A percentile compares a stretch with the other conserved stretches of the same genome.
Evolutionary conservation across 2,888 invertebrate species (phyloP).

Genomic region (Ophion costatus): DNA sequence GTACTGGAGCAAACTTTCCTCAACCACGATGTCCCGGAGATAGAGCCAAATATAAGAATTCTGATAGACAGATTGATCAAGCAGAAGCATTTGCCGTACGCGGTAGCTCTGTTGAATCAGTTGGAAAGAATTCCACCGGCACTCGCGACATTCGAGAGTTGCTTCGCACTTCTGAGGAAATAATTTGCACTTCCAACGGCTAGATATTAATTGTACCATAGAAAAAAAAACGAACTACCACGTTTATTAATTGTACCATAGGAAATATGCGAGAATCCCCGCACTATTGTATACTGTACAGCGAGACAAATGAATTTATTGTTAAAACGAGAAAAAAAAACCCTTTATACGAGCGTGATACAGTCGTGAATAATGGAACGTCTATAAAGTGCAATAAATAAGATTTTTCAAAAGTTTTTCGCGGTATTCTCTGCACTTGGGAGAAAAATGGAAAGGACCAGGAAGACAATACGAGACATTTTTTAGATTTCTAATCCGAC

Average conservation of each 20-base stretch:
- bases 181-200: slow-evolving; percentile 56
- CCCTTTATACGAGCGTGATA: slow-evolving; percentile 46
- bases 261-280: not conserved
- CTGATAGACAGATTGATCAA: slow-evolving; percentile 76
- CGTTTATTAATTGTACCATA: not conserved
- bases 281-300: slow-evolving; percentile 49
- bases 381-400: slow-evolving; percentile 36
- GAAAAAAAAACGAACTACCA: not conserved
- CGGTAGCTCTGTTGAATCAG: slow-evolving; percentile 79
- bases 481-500: slow-evolving; percentile 44
- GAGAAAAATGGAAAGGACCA: not conserved
- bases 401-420: not conserved
- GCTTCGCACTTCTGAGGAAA: slow-evolving; percentile 71
- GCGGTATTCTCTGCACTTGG: not conserved
- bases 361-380: slow-evolving; percentile 5
- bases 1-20: slow-evolving; percentile 78
- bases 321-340: slow-evolving; percentile 19
- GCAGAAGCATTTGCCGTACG: slow-evolving; percentile 78
- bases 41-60: slow-evolving; percentile 74
- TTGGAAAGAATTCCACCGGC: slow-evolving; percentile 78
- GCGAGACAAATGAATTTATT: slow-evolving; percentile 36
- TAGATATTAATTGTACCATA: slow-evolving; percentile 45
- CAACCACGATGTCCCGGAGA: slow-evolving; percentile 76
- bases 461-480: not conserved
- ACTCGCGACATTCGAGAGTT: slow-evolving; percentile 78